These are phyloP conservation scores for Chiloscyllium punctatum DNA, from an alignment of 2,797 vertebrate species.

Conservation along the genomic window DNA sequence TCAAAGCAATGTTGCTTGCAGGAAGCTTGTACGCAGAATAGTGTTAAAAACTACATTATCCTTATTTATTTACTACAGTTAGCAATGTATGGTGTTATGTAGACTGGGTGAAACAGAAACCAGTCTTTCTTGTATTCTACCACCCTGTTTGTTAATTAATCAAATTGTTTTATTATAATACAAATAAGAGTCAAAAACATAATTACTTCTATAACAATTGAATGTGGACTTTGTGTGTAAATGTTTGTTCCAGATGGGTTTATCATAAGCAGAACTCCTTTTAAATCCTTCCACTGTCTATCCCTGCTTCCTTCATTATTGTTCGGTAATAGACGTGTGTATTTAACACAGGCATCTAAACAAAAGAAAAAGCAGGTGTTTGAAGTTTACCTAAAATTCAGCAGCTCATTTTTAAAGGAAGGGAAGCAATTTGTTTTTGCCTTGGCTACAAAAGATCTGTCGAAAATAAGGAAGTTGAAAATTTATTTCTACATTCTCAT, in stretches of 20 bases:
- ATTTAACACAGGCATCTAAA: slow-evolving; percentile 57
- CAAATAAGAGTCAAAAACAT: slow-evolving; percentile 49
- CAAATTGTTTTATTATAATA: not conserved
- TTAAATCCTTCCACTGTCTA: slow-evolving; percentile 58
- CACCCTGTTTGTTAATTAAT: slow-evolving; percentile 47
- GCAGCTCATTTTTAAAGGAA: slow-evolving; percentile 46
- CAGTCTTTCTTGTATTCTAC: slow-evolving; percentile 48
- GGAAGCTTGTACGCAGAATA: not conserved
- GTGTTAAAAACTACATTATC: not conserved
- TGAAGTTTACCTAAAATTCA: slow-evolving; percentile 56
- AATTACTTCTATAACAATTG: slow-evolving; percentile 42
- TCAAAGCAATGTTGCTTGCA: not conserved
- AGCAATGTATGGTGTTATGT: not conserved
- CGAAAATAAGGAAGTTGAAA: not conserved
- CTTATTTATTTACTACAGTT: not conserved
- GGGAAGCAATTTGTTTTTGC: slow-evolving; percentile 16
- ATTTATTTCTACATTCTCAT: slow-evolving; percentile 46
- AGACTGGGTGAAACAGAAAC: not conserved
- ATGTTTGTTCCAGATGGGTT: slow-evolving; percentile 44
- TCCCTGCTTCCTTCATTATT: slow-evolving; percentile 67
- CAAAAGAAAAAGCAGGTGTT: slow-evolving; percentile 58
- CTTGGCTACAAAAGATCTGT: not conserved
- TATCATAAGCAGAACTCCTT: slow-evolving; percentile 50
- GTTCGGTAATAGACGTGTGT: slow-evolving; percentile 72
- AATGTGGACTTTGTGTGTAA: slow-evolving; percentile 58